Evolutionary conservation across 2,888 invertebrate species (phyloP).

Genomic region (Hartigia nigra): DNA sequence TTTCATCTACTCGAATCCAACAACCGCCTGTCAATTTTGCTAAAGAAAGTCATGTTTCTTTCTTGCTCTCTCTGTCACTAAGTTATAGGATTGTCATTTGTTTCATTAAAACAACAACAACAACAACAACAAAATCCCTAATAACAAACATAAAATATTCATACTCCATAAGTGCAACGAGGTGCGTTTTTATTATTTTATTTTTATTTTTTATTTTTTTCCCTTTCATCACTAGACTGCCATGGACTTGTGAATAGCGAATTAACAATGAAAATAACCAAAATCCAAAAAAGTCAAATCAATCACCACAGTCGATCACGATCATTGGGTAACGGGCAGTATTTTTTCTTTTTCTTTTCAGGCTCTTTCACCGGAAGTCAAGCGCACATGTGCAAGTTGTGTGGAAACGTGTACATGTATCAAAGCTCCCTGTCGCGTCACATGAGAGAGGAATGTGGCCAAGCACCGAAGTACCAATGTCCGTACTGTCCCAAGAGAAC

Average conservation of each 20-base stretch:
- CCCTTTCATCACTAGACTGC: neutral
- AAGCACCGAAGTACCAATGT: constrained; percentile 58
- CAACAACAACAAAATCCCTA: neutral
- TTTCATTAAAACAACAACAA: neutral
- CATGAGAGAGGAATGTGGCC: constrained; percentile 58
- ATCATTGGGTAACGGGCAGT: neutral
- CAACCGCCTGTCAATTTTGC: neutral
- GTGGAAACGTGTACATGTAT: constrained; percentile 57
- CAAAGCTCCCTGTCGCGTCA: constrained; percentile 55
- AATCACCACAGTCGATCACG: neutral
- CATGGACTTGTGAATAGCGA: neutral
- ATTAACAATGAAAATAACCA: neutral
- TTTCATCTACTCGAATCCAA: neutral
- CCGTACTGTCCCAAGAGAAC: constrained; percentile 57
- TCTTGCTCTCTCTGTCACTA: neutral
- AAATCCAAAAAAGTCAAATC: neutral
- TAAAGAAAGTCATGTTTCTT: too few species aligned
- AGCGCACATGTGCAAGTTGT: constrained; percentile 43
- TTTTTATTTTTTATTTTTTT: neutral
- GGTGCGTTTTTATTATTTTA: neutral
- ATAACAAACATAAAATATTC: neutral
- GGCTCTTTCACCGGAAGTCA: constrained; percentile 36
- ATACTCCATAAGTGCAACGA: neutral
- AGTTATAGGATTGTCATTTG: neutral
- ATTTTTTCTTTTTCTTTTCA: constrained; percentile 47